Evolutionary conservation across 2,888 invertebrate genomes (phyloP), one percentile per base, ranked within the genome.

Genomic region (Anthoptus insignis): DNA sequence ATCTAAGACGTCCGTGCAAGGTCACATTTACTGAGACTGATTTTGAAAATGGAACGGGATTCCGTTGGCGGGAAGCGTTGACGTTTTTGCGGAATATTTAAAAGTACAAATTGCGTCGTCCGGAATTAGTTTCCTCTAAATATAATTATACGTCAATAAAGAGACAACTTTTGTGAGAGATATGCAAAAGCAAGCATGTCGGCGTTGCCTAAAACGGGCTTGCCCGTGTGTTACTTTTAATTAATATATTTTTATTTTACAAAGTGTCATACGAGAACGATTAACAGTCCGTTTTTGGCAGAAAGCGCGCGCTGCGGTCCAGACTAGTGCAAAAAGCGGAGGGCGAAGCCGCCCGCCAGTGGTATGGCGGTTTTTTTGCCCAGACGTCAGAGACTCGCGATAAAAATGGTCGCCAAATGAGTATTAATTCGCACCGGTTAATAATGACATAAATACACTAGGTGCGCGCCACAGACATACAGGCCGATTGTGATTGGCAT

Each of bases 381-480:
- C 58, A 47, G 75, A 78, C 80, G 79, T 80, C 82, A 81, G 85
- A 81, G 82, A 82, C 84, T 81, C 80, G 87, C 82, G 84, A 83
- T 85, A 86, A 89, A 91, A 89, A 87, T 86, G 88, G 82, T 83
- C 87, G 80, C 85, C 84, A 89, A 91, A 93, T 90, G 91, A 90
- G 91, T 88, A 92, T 92, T 93, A 91, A 92, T 92, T 92, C 89
- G 83, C 89, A 82, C 87, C 84, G 84, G 89, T 90, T 93, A 93
- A 93, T 93, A 92, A 92, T 93, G 93, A 93, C 93, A 93, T 92
- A 93, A 93, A 92, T 92, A 92, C 86, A 80, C 84, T 88, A 87
- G 86, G 82, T 81, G 82, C 84, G 77, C 77, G 79, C 74, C 76
- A 56, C 63, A 39, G 63, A 56, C 77, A 65, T 83, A 91, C 80